phyloP scores from a whole-genome alignment of 2,113 vertebrate genomes.

The Forbesichthys agassizii region DNA sequence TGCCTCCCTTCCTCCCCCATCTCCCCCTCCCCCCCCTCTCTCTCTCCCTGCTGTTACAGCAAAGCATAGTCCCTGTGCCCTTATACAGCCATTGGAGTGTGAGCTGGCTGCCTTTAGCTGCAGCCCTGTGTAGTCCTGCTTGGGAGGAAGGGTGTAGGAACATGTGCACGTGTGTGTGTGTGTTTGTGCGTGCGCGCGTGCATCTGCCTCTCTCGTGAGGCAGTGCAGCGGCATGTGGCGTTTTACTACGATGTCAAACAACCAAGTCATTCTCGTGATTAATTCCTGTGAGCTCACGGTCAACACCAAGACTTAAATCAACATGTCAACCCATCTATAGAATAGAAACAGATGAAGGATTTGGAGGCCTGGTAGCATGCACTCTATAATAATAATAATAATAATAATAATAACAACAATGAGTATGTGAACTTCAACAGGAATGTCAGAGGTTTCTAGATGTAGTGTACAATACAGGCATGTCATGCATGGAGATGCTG shows the following conservation, averaged over 20 bases:
- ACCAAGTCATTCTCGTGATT: constrained; percentile 8
- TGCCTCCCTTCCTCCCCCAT: constrained; percentile 34
- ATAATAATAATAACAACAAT: too few species aligned
- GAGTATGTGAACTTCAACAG: too few species aligned
- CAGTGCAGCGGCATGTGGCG: constrained; percentile 38
- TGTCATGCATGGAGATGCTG: too few species aligned
- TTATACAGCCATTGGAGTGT: constrained; percentile 81
- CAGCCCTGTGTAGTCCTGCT: constrained; percentile 37
- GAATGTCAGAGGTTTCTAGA: too few species aligned
- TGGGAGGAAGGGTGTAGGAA: constrained; percentile 14
- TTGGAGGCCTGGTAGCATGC: not conserved
- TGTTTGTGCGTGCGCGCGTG: constrained; percentile 10
- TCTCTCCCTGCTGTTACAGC: constrained; percentile 24
- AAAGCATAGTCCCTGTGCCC: constrained; percentile 70
- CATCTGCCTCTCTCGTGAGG: constrained; percentile 20
- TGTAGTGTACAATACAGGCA: too few species aligned
- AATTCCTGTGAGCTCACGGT: constrained; percentile 25
- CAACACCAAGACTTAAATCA: constrained; percentile 10
- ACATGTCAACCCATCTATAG: not conserved
- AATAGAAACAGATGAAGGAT: not conserved
- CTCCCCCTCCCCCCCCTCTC: constrained; percentile 32
- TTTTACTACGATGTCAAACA: constrained; percentile 41
- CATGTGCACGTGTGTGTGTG: constrained; percentile 10
- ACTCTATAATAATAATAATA: not conserved
- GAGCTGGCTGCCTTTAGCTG: constrained; percentile 52